Evolutionary conservation across 2,113 vertebrate genomes (phyloP), one percentile per base, ranked within the genome.

Genomic region (Callorhinus ursinus): DNA sequence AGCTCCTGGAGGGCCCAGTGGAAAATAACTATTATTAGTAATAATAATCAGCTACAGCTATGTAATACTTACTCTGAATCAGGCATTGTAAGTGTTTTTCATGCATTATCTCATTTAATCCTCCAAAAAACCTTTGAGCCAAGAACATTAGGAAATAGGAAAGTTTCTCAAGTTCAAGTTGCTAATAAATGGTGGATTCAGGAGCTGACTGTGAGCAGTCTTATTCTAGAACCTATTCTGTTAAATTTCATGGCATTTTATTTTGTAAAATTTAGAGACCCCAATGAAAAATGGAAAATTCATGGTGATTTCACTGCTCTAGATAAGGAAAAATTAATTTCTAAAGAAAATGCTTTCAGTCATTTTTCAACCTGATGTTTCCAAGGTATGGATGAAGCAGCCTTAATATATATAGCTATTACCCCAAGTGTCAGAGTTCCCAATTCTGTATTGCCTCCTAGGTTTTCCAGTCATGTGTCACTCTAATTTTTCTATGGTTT

Each of bases 381-480:
- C 42, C 10, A 28, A 31, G 53, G 11, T 28, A 7, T 39, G 7
- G 49, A 36, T 57, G 10, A 11, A 31, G 26, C n/a, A 69, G 28
- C 13, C 36, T 22, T 39, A 24, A 36, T 22, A 22, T 72, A 22
- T 69, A 69, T 31, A 7, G 16, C 33, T 69, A 9, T 49, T 63
- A 42, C 33, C 15, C 33, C 18, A 22, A 21, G 10, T 28, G 11
- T 26, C 59, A 31, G 69, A 46, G 8, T 7, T 24, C 49, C 67
- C 22, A 18, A 18, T 42, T 51, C 18, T 15, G 12, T 51, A n/a
- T 42, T 28, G 31, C 9, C 31, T 9, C 28, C 1, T 8, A n/a
- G 1, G 1, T 6, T 28, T 39, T 39, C 19, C 19, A 39, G 21
- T 13, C n/a, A 5, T 3, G 3, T 26, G 5, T 33, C 12, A 9